A percentile compares a stretch with the other conserved stretches of the same genome.
Evolutionary conservation across 2,113 vertebrate species (phyloP).

Genomic region (Dipodomys ordii): DNA sequence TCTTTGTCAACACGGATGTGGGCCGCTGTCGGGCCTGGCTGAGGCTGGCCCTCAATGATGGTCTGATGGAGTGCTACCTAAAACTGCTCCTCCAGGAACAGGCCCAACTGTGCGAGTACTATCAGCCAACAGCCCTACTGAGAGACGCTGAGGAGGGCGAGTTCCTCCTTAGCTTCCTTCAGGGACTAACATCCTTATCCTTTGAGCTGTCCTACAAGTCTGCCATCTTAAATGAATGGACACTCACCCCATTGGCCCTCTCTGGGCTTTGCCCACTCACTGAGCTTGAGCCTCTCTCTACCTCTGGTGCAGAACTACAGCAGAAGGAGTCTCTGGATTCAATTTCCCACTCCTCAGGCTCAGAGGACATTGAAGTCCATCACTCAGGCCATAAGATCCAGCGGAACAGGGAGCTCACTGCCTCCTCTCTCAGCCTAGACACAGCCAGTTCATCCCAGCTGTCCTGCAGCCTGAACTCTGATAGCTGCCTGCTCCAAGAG

Average conservation of each 20-base stretch:
- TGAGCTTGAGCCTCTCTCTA: slow-evolving; percentile 82
- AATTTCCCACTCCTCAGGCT: slow-evolving; percentile 92
- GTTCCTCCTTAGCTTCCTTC: slow-evolving; percentile 96
- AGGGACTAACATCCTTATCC: slow-evolving; percentile 93
- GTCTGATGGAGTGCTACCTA: slow-evolving; percentile 96
- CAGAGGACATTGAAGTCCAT: slow-evolving; percentile 87
- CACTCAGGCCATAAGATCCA: slow-evolving; percentile 76
- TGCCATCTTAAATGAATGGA: slow-evolving; percentile 96
- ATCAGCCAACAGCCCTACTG: slow-evolving; percentile 92
- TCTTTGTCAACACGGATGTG: slow-evolving; percentile 93
- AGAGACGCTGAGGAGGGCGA: slow-evolving; percentile 94
- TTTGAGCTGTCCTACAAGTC: slow-evolving; percentile 97
- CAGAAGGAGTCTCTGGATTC: slow-evolving; percentile 92
- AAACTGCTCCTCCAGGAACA: slow-evolving; percentile 92
- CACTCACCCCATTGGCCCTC: slow-evolving; percentile 93
- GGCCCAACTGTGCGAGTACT: slow-evolving; percentile 89
- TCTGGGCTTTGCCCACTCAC: slow-evolving; percentile 91
- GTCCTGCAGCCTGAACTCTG: slow-evolving; percentile 95
- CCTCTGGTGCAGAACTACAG: slow-evolving; percentile 66
- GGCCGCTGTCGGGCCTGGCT: slow-evolving; percentile 97
- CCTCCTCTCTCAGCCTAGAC: slow-evolving; percentile 93
- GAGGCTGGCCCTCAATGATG: slow-evolving; percentile 94
- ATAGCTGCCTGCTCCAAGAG: slow-evolving; percentile 88
- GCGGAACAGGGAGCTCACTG: slow-evolving; percentile 84
- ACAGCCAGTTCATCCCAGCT: slow-evolving; percentile 93